A percentile compares a stretch with the other conserved stretches of the same genome.
phyloP scores from a whole-genome alignment of 2,888 invertebrate genomes.

The Pyrrhia umbra region DNA sequence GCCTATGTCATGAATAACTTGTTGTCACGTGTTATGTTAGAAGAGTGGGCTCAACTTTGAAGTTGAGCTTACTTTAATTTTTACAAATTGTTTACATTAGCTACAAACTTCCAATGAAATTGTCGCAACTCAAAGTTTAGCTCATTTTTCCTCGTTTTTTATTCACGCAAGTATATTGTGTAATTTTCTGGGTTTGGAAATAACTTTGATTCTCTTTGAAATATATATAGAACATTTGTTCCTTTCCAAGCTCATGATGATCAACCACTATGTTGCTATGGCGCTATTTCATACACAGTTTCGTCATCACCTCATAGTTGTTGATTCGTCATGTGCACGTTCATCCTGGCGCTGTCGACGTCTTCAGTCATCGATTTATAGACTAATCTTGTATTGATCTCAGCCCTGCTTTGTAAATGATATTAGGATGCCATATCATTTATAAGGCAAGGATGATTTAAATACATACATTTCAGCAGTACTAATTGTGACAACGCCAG shows the following conservation, averaged over 20 bases:
- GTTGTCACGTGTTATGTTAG: too few relatives aligned
- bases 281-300: background rate
- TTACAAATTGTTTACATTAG: too few relatives aligned
- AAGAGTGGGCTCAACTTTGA: too few relatives aligned
- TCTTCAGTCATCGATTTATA: constrained; percentile 5
- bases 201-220: too few relatives aligned
- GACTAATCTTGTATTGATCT: background rate
- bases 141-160: too few relatives aligned
- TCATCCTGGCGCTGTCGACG: background rate
- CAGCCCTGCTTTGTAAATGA: background rate
- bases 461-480: background rate
- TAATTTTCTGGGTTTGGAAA: too few relatives aligned
- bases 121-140: too few relatives aligned
- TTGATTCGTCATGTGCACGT: constrained; percentile 26
- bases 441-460: background rate
- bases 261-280: constrained; percentile 7
- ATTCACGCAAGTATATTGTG: too few relatives aligned
- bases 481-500: constrained; percentile 12
- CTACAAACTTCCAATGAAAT: too few relatives aligned
- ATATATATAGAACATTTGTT: too few relatives aligned
- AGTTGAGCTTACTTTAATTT: too few relatives aligned
- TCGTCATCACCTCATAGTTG: constrained; percentile 28
- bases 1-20: too few relatives aligned
- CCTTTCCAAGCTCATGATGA: constrained; percentile 29
- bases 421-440: background rate